Base-by-base conservation (phyloP, 2,113 vertebrate genomes). In the Crotalus helleri region DNA sequence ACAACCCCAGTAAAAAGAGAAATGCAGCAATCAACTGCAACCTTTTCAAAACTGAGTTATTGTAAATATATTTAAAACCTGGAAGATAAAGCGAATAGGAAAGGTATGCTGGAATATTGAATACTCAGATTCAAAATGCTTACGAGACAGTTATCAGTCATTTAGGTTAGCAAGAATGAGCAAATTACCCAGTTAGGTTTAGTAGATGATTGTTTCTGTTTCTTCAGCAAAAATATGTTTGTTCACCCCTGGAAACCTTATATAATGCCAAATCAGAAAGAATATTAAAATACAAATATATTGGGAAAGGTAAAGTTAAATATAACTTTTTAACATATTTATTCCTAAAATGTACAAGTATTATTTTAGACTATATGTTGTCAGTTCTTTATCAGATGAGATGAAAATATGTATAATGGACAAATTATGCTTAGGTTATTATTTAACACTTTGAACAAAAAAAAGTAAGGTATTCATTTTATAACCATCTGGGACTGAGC, bases 401-500 rank as follows among this genome's bases (percentile, higher is more conserved):
- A 53, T 49, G 64, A n/a, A 61, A 74, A 81, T 39, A 8, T 39
- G 19, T 39, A 58, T 58, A 58, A 57, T 19, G 44, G 21, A 90
- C 13, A 53, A 90, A 54, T 23, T 86, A 39, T 54, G 51, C 23
- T 89, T 90, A 29, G 23, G 12, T 54, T 93, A 26, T 58, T 87
- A 24, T 39, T 86, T 51, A 93, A 90, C n/a, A 44, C 55, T 86
- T 92, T 59, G n/a, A 93, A 51, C 59, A 54, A 90, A 6, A 87
- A 90, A 93, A 90, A 90, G 54, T 61, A 90, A 93, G 55, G 53
- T 61, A 21, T 81, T 12, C 17, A 95, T 97, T 96, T 96, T 94
- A 95, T 89, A 95, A 94, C 93, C 94, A 95, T 96, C 95, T 93
- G 88, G 94, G 94, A 92, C 90, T 90, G 94, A 93, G 0, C 2